Evolutionary conservation across 1,140 invertebrate genomes (phyloP).

Genomic region (Dendrolimus punctatus): DNA sequence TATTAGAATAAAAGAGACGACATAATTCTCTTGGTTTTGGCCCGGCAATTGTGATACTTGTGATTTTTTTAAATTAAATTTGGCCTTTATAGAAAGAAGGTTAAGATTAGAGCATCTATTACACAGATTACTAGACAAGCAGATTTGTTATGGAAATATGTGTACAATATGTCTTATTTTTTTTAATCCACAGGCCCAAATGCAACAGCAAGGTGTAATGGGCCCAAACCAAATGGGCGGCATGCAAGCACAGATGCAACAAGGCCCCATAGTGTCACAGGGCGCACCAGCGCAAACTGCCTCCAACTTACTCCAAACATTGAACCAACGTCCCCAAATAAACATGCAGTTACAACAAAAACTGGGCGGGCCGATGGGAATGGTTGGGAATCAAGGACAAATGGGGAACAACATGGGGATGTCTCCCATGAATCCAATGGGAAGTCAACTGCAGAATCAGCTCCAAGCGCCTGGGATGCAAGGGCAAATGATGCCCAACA

Average conservation of each 20-base stretch:
- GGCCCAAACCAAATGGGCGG: conserved; percentile 59
- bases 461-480: conserved; percentile 46
- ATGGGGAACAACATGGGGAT: conserved; percentile 54
- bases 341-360: conserved; percentile 61
- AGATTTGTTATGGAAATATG: no score
- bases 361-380: conserved; percentile 41
- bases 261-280: conserved; percentile 52
- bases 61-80: no score
- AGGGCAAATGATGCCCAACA: conserved; percentile 55
- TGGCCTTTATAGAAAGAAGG: no score
- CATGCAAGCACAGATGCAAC: conserved; percentile 57
- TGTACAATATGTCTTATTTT: no score
- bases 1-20: no score
- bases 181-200: conserved; percentile 56
- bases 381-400: conserved; percentile 55
- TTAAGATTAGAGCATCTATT: no score
- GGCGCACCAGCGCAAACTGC: conserved; percentile 52
- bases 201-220: conserved; percentile 75
- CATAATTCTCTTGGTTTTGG: no score
- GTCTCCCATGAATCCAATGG: conserved; percentile 49
- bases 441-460: conserved; percentile 49
- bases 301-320: conserved; percentile 53
- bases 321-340: conserved; percentile 55
- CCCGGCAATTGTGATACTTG: no score
- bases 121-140: no score